Evolutionary conservation across 2,888 invertebrate species (phyloP).

Genomic region (Dynastes hyllus): DNA sequence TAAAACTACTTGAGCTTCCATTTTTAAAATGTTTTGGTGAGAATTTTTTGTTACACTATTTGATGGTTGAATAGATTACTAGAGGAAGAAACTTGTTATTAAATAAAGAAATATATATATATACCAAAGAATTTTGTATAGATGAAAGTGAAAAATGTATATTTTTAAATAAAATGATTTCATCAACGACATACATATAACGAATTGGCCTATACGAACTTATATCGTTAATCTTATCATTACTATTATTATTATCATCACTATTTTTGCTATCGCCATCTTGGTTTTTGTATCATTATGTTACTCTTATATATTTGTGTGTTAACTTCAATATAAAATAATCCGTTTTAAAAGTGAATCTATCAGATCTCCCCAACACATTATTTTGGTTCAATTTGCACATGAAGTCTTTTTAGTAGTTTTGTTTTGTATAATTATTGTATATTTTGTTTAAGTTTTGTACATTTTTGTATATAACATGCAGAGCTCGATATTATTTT

Average conservation of each 20-base stretch:
- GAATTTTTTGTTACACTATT: slow-evolving; percentile 39
- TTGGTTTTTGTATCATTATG: slow-evolving; percentile 33
- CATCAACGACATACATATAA: slow-evolving; percentile 60
- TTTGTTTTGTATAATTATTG: slow-evolving; percentile 57
- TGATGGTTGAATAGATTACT: slow-evolving; percentile 52
- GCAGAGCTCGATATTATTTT: slow-evolving; percentile 51
- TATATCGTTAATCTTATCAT: slow-evolving; percentile 45
- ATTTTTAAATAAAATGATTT: slow-evolving; percentile 62
- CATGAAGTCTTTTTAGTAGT: slow-evolving; percentile 61
- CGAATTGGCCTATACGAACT: slow-evolving; percentile 55
- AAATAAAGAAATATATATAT: slow-evolving; percentile 58
- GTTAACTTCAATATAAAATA: slow-evolving; percentile 9
- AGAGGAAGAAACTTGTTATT: slow-evolving; percentile 51
- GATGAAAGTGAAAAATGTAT: slow-evolving; percentile 66
- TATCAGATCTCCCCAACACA: slow-evolving; percentile 13
- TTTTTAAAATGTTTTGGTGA: slow-evolving; percentile 41
- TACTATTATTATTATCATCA: slow-evolving; percentile 34
- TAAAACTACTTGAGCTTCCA: slow-evolving; percentile 54
- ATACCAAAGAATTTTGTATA: slow-evolving; percentile 71
- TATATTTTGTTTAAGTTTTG: slow-evolving; percentile 61
- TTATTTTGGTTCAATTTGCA: slow-evolving; percentile 59
- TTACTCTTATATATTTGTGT: slow-evolving; percentile 30
- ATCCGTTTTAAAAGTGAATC: background rate
- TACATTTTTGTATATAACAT: slow-evolving; percentile 58
- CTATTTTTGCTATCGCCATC: slow-evolving; percentile 17